Evolutionary conservation across 2,797 vertebrate species (phyloP), one percentile per base, ranked within the genome.

Genomic region (Spinus pinus): DNA sequence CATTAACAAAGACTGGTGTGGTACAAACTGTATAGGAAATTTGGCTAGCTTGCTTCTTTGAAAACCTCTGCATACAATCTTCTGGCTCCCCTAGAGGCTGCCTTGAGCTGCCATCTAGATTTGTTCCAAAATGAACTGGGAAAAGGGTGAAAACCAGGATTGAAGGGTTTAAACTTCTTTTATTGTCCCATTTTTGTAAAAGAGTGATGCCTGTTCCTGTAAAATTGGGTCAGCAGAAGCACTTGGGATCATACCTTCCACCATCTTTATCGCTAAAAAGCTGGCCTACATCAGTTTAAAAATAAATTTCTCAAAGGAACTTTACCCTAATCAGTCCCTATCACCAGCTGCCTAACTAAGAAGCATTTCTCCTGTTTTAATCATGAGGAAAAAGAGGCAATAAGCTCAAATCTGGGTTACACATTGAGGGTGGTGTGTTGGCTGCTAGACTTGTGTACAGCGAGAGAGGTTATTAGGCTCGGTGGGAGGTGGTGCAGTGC

Each of bases 1-100:
- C 9, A 18, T 30, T 89, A 31, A 47, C 47, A 62, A 69, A 85
- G 35, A 10, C 44, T 47, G 31, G 10, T 77, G 58, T 70, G 56
- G 21, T 47, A 33, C 33, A 14, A 27, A 27, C 9, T 56, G 7
- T 25, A 22, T 2, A 80, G 56, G 61, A 84, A 88, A 92, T 67
- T 39, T 58, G 93, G 60, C 41, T 60, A 20, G 83, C 46, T 84
- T 80, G 15, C 66, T 85, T 10, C 80, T 84, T 82, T 82, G 69
- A 79, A 90, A 94, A 90, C 33, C 51, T 42, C 47, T 88, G 66
- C 73, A 91, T 71, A 18, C 57, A 77, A 87, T 95, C 93, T 93
- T 93, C 58, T 86, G 77, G 91, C 88, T 95, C 82, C 93, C 90
- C 91, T 88, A 96, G 90, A 94, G 93, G 93, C 90, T 90, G 85